phyloP scores from a whole-genome alignment of 2,888 invertebrate species.

The Morinoia aosen region DNA sequence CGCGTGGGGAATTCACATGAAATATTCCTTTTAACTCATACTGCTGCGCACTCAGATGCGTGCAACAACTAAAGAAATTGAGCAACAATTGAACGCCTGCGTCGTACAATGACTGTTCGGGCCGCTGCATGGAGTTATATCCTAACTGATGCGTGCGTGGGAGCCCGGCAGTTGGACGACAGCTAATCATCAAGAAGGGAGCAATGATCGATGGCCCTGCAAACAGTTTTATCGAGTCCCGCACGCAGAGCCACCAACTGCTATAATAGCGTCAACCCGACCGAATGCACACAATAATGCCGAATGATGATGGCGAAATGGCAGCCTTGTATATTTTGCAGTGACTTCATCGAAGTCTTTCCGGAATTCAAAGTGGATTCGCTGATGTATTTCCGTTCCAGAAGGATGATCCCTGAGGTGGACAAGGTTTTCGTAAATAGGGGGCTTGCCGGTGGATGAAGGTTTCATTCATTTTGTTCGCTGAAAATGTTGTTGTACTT shows the following conservation, averaged over 20 bases:
- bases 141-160: not conserved
- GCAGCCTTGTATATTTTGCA: not conserved
- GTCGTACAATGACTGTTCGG: too few species aligned
- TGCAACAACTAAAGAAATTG: too few species aligned
- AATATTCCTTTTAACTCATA: too few species aligned
- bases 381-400: not conserved
- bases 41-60: too few species aligned
- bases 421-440: too few species aligned
- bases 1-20: too few species aligned
- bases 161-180: not conserved
- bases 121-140: too few species aligned
- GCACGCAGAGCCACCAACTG: not conserved
- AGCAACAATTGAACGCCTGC: too few species aligned
- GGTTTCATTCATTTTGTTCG: not conserved
- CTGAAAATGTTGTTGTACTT: not conserved
- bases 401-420: not conserved
- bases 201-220: not conserved
- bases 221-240: not conserved
- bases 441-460: not conserved
- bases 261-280: not conserved
- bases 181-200: not conserved
- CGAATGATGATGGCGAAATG: not conserved
- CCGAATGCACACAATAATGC: not conserved
- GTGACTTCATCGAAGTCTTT: not conserved
- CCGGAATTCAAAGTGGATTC: constrained; percentile 17